phyloP scores from a whole-genome alignment of 2,888 invertebrate species.

The Pogonocherus hispidulus region DNA sequence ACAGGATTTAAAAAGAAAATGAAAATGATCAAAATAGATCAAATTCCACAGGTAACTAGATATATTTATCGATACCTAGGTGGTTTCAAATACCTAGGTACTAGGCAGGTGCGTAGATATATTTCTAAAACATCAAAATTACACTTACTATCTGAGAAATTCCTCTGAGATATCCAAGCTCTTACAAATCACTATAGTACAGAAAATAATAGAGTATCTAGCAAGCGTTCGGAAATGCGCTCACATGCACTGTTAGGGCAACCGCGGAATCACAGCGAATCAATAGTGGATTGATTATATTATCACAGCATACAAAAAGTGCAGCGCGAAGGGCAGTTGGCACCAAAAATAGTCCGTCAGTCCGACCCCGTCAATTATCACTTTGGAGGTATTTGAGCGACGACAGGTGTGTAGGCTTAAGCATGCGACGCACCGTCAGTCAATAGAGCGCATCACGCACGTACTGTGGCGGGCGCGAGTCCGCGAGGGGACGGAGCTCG shows the following conservation, averaged over 20 bases:
- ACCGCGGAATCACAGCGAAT: constrained; percentile 1
- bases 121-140: neutral
- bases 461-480: constrained; percentile 54
- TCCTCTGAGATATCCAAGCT: neutral
- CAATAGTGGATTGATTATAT: neutral
- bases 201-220: neutral
- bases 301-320: constrained; percentile 8
- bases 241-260: constrained; percentile 5
- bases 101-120: too few species aligned
- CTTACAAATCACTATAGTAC: neutral
- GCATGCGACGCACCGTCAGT: constrained; percentile 49
- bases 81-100: too few species aligned
- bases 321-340: neutral
- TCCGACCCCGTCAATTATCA: constrained; percentile 43
- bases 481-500: constrained; percentile 57
- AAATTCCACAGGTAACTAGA: too few species aligned
- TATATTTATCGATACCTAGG: too few species aligned
- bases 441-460: constrained; percentile 52
- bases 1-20: too few species aligned
- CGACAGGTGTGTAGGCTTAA: constrained; percentile 42
- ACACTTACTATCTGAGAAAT: neutral
- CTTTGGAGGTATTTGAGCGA: constrained; percentile 37
- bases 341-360: constrained; percentile 5
- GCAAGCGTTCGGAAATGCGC: constrained; percentile 1
- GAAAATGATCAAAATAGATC: too few species aligned